Evolutionary conservation across 1,140 invertebrate species (phyloP).

Genomic region (Zaprionus capensis): DNA sequence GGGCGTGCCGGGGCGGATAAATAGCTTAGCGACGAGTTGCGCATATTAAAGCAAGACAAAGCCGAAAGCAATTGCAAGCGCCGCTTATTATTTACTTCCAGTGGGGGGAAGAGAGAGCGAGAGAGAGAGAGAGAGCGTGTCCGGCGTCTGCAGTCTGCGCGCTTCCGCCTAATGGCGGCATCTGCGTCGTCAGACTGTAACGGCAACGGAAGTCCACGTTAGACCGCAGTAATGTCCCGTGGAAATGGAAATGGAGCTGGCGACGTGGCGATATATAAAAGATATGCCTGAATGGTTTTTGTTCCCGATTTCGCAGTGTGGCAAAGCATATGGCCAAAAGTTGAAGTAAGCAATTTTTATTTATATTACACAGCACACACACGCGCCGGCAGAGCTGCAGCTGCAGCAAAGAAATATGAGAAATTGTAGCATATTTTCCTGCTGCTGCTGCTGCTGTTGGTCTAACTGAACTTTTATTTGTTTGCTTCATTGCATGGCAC

Average conservation of each 20-base stretch:
- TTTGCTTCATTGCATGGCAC: slow-evolving; percentile 75
- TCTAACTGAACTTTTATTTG: slow-evolving; percentile 75
- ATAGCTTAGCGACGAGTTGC: slow-evolving; percentile 51
- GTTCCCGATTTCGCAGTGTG: slow-evolving; percentile 33
- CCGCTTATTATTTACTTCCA: slow-evolving; percentile 32
- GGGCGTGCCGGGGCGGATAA: slow-evolving; percentile 23
- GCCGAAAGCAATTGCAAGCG: slow-evolving; percentile 9
- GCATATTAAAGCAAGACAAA: slow-evolving; percentile 11
- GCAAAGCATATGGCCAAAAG: slow-evolving; percentile 76
- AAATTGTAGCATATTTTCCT: slow-evolving; percentile 78
- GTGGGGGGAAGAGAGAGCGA: not conserved
- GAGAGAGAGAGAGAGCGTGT: slow-evolving; percentile 4
- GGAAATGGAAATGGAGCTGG: slow-evolving; percentile 27
- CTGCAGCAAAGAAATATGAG: slow-evolving; percentile 68
- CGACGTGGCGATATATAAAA: slow-evolving; percentile 43
- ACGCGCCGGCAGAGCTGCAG: not conserved
- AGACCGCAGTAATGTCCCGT: slow-evolving; percentile 47
- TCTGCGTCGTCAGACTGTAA: slow-evolving; percentile 69
- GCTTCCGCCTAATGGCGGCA: slow-evolving; percentile 64
- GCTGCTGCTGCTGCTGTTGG: slow-evolving; percentile 59
- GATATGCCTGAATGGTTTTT: slow-evolving; percentile 74
- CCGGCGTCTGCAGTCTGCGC: slow-evolving; percentile 67
- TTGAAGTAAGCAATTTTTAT: slow-evolving; percentile 81
- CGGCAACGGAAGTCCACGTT: slow-evolving; percentile 71
- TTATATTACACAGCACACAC: slow-evolving; percentile 57